These are phyloP conservation scores for cat (Felis catus) DNA, from an alignment of 2,113 vertebrate species.

Conservation along the genomic window DNA sequence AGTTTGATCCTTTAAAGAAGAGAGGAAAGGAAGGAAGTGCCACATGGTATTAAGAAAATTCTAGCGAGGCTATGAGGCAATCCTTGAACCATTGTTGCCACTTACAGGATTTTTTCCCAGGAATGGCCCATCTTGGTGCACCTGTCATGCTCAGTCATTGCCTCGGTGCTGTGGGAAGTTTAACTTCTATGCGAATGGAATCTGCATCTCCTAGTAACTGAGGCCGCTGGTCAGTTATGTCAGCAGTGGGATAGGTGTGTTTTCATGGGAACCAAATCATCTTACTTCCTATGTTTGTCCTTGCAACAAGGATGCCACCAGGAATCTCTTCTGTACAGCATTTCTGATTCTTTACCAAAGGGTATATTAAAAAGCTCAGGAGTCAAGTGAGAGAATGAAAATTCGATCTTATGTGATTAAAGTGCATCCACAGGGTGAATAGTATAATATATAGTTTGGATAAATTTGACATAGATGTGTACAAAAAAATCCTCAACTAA, in stretches of 20 bases:
- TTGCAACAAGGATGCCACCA: neutral
- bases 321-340: neutral
- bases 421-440: neutral
- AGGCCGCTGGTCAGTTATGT: fast-evolving
- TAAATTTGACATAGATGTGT: neutral
- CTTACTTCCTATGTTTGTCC: neutral
- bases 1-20: neutral
- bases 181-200: neutral
- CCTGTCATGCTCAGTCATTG: neutral
- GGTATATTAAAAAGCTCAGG: neutral
- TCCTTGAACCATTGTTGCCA: too few species aligned
- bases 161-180: neutral
- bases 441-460: neutral
- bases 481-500: neutral
- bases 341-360: neutral
- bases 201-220: neutral
- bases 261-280: neutral
- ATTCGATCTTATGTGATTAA: neutral
- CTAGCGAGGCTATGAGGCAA: neutral
- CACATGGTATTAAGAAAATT: neutral
- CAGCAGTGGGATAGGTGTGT: neutral
- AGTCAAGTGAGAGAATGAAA: neutral
- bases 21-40: neutral
- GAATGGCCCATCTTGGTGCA: neutral
- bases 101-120: neutral